Evolutionary conservation across 2,888 invertebrate species (phyloP), one percentile per base, ranked within the genome.

Genomic region (Drosophila parthenogenetica): DNA sequence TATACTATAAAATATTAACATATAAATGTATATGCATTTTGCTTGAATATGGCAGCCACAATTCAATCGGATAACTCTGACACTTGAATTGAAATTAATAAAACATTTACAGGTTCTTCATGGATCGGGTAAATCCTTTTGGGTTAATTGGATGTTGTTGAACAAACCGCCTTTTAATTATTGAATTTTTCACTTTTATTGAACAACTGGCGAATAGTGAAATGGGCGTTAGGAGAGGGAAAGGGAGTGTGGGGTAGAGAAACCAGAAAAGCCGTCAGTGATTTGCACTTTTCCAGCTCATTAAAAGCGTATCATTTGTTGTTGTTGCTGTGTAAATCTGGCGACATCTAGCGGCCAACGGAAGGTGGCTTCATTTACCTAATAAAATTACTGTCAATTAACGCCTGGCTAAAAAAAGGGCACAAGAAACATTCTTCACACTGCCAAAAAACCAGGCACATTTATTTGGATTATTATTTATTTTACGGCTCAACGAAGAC

Each of bases 271-370:
- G 70, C 79, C 72, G 69, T 37, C 80, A 77, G 79, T 87, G 86
- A 85, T 85, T 85, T 89, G 86, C 83, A 86, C 88, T 82, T 89
- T 89, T 85, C 65, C 88, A 89, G 89, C 89, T 85, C 86, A 85
- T 85, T 85, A 89, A 89, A 85, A 85, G 61, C 80, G 82, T 70
- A 85, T 89, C 85, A 85, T 89, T 85, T 81, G 86, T 85, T 35
- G 29, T 29, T 29, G 87, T 46, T 77, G 76, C 69, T 79, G 68
- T 81, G 35, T 73, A 71, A 79, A 62, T 60, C 64, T 62, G 76
- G 68, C 63, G 68, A 71, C 74, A 74, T 66, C 73, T 73, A 73
- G 63, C 76, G 73, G 40, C 67, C 48, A 25, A 48, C 39, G 8
- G 29, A 29, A 29, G 29, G 58, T 50, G 22, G 73, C 78, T 55